A percentile compares a stretch with the other conserved stretches of the same genome.
These are phyloP conservation scores for Labeo rohita DNA, from an alignment of 2,113 vertebrate genomes.

Conservation along the genomic window DNA sequence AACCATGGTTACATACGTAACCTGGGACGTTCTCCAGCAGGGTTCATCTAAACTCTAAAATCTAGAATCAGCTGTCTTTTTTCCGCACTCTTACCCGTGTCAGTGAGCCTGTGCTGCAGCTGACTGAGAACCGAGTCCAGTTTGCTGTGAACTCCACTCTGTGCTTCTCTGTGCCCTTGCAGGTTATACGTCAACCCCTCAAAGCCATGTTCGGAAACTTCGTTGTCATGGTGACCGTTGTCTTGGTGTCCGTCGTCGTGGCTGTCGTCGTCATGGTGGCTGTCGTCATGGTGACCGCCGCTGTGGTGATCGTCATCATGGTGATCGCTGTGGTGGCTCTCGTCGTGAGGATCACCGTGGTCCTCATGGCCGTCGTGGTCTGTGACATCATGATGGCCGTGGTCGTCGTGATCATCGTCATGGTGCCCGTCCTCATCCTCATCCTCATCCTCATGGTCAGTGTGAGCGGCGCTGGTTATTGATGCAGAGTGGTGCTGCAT, in stretches of 20 bases:
- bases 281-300: background rate
- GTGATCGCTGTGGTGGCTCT: conserved; percentile 9
- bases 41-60: background rate
- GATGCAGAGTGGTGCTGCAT: conserved; percentile 65
- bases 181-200: conserved; percentile 62
- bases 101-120: conserved; percentile 67
- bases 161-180: conserved; percentile 42
- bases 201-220: conserved; percentile 63
- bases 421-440: conserved; percentile 2
- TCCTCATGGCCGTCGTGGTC: conserved; percentile 19
- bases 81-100: conserved; percentile 39
- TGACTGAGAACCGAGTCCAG: conserved; percentile 75
- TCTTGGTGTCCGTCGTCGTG: conserved; percentile 37
- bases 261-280: conserved; percentile 1
- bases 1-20: too few species aligned
- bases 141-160: conserved; percentile 65
- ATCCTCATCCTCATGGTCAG: conserved; percentile 38
- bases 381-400: conserved; percentile 28
- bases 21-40: too few species aligned
- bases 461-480: conserved; percentile 48
- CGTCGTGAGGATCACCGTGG: conserved; percentile 30
- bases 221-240: conserved; percentile 58
- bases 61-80: background rate
- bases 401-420: conserved; percentile 18
- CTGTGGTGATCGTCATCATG: background rate